Percentiles rank a stretch among this genome's conserved stretches.
Conservation (phyloP, 2,113 vertebrate genomes). For the Carassius auratus region DNA sequence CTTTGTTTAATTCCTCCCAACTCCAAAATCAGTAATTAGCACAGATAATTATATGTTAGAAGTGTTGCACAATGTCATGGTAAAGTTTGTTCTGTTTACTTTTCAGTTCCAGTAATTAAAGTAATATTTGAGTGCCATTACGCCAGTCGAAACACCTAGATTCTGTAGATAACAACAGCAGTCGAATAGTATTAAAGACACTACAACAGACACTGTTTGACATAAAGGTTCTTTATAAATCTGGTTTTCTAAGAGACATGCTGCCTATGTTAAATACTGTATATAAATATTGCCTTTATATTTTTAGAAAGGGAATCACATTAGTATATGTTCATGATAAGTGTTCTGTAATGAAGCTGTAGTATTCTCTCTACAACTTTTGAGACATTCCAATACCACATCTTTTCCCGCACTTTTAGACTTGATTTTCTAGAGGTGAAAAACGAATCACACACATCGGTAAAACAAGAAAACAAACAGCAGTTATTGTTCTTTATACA, state of each 20-base stretch:
- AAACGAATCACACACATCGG: slow-evolving; percentile 8
- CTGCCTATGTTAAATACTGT: not conserved
- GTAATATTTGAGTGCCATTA: slow-evolving; percentile 21
- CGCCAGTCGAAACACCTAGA: slow-evolving; percentile 27
- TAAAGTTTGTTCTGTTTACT: slow-evolving; percentile 15
- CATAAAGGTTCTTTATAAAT: not conserved
- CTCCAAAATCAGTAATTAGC: slow-evolving; percentile 56
- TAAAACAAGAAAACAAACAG: slow-evolving; percentile 29
- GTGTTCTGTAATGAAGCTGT: not conserved
- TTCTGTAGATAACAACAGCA: slow-evolving; percentile 43
- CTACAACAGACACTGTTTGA: not conserved
- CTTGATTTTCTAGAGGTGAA: not conserved
- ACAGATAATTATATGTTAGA: slow-evolving; percentile 56
- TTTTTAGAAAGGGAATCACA: not conserved
- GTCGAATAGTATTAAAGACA: not conserved
- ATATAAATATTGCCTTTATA: not conserved
- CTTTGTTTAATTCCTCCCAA: slow-evolving; percentile 40
- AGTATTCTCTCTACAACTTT: not conserved
- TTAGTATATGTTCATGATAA: not conserved
- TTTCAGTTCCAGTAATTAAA: slow-evolving; percentile 28
- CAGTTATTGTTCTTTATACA: slow-evolving; percentile 18
- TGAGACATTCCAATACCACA: not conserved
- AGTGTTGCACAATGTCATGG: slow-evolving; percentile 15
- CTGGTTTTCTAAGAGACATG: not conserved
- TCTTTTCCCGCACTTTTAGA: not conserved